Conservation (phyloP, 2,888 invertebrate genomes). For the Dolomedes plantarius region DNA sequence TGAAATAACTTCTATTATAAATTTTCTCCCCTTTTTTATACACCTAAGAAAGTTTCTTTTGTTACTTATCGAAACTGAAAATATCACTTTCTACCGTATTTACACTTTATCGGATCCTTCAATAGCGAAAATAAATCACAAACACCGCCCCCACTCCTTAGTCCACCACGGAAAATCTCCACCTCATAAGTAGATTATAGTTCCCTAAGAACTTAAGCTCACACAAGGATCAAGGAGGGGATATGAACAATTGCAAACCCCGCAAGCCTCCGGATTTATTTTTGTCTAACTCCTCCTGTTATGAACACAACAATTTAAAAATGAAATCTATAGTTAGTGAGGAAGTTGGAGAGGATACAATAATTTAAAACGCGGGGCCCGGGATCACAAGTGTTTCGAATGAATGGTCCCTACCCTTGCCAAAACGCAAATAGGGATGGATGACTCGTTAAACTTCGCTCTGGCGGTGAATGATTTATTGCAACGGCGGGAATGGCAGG, state of each 20-base stretch:
- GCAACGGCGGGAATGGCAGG: neutral
- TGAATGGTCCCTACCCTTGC: neutral
- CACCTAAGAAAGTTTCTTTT: no score
- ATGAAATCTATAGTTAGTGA: constrained; percentile 1
- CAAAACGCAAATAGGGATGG: constrained; percentile 14
- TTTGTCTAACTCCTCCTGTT: neutral
- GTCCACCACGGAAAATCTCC: no score
- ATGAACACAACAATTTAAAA: neutral
- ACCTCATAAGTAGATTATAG: no score
- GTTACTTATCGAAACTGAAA: no score
- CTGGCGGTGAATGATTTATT: neutral
- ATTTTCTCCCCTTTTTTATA: no score
- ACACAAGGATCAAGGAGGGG: no score
- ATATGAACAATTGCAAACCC: neutral
- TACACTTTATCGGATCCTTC: no score
- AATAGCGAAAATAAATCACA: no score
- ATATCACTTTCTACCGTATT: no score
- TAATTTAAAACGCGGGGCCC: neutral
- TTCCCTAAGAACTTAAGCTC: no score
- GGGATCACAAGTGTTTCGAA: neutral
- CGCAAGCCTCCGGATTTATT: neutral
- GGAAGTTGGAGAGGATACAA: neutral
- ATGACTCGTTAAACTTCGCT: neutral
- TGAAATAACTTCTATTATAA: no score
- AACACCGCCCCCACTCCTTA: no score